Conservation (phyloP, 2,113 vertebrate genomes). For the Mormyrus iriodes region DNA sequence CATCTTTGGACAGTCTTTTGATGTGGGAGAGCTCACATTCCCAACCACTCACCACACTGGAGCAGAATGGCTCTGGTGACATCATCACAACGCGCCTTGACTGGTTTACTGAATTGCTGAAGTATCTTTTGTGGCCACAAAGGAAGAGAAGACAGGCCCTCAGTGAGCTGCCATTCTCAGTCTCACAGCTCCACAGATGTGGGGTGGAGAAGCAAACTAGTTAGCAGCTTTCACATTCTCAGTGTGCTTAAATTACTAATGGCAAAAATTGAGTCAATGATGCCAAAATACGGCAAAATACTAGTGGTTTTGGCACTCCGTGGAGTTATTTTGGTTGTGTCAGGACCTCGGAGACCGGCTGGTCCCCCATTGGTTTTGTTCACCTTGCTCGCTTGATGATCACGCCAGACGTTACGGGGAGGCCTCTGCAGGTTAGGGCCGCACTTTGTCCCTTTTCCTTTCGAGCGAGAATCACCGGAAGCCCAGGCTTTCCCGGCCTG, state of each 20-base stretch:
- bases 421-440: not conserved
- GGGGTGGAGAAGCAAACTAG: not conserved
- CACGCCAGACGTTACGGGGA: too few relatives aligned
- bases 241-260: not conserved
- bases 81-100: not conserved
- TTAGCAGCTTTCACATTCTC: slow-evolving; percentile 19
- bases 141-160: not conserved
- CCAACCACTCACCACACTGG: not conserved
- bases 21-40: not conserved
- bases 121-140: not conserved
- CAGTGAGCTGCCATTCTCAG: not conserved
- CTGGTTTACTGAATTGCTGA: not conserved
- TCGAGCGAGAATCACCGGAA: not conserved
- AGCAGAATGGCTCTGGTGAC: not conserved
- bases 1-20: not conserved
- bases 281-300: not conserved
- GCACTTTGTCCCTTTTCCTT: not conserved
- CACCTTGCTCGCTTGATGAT: not conserved
- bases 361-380: slow-evolving; percentile 31
- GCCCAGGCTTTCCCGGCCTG: too few relatives aligned
- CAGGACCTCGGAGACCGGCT: too few relatives aligned
- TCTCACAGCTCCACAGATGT: not conserved
- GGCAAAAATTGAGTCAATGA: not conserved
- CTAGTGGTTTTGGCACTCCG: not conserved
- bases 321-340: not conserved